Conservation (phyloP, 2,888 invertebrate species). For the Neoascia interrupta region DNA sequence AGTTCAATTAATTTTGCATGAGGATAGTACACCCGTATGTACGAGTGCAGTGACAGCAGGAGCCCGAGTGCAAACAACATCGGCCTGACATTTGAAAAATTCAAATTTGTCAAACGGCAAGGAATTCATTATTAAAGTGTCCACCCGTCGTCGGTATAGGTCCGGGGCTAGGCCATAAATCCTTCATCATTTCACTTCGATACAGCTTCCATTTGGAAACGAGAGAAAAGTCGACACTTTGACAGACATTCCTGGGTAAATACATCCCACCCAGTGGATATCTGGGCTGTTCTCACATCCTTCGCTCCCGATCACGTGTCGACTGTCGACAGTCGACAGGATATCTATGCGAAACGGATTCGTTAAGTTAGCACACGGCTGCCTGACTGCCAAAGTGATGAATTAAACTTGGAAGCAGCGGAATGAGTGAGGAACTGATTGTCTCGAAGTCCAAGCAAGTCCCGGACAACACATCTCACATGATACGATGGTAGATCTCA, state of each 20-base stretch:
- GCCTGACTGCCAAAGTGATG: slow-evolving; percentile 48
- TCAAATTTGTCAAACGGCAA: slow-evolving; percentile 63
- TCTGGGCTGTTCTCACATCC: slow-evolving; percentile 9
- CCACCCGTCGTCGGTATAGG: slow-evolving; percentile 24
- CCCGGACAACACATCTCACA: not conserved
- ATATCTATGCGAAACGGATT: slow-evolving; percentile 50
- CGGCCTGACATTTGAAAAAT: slow-evolving; percentile 62
- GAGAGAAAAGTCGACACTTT: slow-evolving; percentile 50
- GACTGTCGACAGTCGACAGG: slow-evolving; percentile 38
- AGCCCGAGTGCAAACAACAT: slow-evolving; percentile 32
- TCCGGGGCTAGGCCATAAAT: slow-evolving; percentile 47
- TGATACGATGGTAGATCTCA: not conserved
- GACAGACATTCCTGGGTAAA: slow-evolving; percentile 52
- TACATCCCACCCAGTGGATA: slow-evolving; percentile 2
- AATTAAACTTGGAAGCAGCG: slow-evolving; percentile 46
- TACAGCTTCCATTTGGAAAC: slow-evolving; percentile 13
- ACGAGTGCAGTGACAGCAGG: slow-evolving; percentile 22
- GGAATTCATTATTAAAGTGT: slow-evolving; percentile 63
- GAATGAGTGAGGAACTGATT: slow-evolving; percentile 35
- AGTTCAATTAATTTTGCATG: slow-evolving; percentile 63
- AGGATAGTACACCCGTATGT: not conserved
- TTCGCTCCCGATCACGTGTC: slow-evolving; percentile 28
- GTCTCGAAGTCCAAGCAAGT: slow-evolving; percentile 42
- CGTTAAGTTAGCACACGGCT: slow-evolving; percentile 48
- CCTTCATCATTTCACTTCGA: slow-evolving; percentile 61